Base-by-base conservation (phyloP, 2,888 invertebrate genomes). In the Augochlorella aurata region DNA sequence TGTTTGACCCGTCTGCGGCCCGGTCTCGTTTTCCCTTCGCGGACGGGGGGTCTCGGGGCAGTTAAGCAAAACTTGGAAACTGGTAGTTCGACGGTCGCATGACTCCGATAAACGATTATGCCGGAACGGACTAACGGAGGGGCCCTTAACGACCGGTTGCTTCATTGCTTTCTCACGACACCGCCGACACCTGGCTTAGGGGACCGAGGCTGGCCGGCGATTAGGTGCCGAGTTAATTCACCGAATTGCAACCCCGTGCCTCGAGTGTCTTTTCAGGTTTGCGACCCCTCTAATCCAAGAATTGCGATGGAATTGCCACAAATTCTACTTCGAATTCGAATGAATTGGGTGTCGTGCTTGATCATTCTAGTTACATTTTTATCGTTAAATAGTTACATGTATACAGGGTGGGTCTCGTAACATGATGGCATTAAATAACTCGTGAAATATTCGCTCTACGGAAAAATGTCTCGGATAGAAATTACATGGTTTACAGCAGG, bases 81-180 rank as follows among this genome's bases (percentile, higher is more conserved):
- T 86, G 89, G 86, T 87, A 86, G 89, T 91, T 90, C 85, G 86
- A 87, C 87, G 88, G 89, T 92, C 91, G 90, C 91, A 91, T 91
- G 91, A 88, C 88, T 89, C 87, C 89, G 89, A 92, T 91, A 91
- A 91, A 89, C 89, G 87, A 88, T 88, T 90, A 90, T 86, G 79
- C 87, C 70, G 84, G 83, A 85, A 88, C 86, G 77, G 85, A 83
- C 86, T 87, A 79, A 72, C 79, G 81, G 77, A 58, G 38, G 75
- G 63, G 63, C 77, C 67, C 58, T 80, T 90, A 90, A 91, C 90
- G 87, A 90, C 89, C 89, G 89, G 91, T 90, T 90, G 85, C 87
- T 85, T 90, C 88, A 88, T 89, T 89, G 86, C 79, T 87, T 90
- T 90, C 91, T 91, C 91, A 91, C 91, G 90, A 91, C 89, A 87